These are phyloP conservation scores for Piliocolobus tephrosceles DNA, from an alignment of 2,113 vertebrate genomes.

Conservation along the genomic window DNA sequence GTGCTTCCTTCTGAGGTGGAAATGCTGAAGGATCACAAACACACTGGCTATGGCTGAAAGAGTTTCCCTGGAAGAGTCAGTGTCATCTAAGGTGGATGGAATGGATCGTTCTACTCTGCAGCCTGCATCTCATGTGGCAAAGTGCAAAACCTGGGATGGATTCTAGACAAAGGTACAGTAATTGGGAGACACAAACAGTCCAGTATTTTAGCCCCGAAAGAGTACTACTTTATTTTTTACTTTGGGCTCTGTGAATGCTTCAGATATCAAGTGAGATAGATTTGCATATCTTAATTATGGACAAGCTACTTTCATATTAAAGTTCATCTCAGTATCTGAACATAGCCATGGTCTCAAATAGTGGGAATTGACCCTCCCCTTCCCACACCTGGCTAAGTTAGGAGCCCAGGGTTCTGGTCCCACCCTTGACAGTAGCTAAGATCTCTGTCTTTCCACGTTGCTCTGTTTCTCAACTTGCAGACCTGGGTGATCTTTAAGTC, in stretches of 20 bases:
- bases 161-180: background rate
- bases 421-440: fast-evolving
- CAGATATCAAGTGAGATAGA: background rate
- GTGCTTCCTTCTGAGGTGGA: background rate
- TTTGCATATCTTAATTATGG: background rate
- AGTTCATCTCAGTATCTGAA: background rate
- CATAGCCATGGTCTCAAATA: background rate
- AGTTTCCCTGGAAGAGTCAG: slow-evolving; percentile 45
- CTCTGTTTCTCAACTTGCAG: background rate
- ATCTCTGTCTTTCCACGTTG: background rate
- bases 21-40: background rate
- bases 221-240: background rate
- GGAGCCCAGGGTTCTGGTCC: background rate
- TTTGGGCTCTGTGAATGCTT: background rate
- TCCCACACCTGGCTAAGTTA: background rate
- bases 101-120: slow-evolving; percentile 79
- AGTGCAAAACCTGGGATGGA: slow-evolving; percentile 74
- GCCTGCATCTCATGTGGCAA: slow-evolving; percentile 26
- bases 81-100: slow-evolving; percentile 70
- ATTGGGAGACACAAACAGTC: background rate
- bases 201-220: background rate
- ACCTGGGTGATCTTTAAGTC: background rate
- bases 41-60: background rate
- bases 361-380: background rate
- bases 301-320: background rate